Percentiles rank a stretch among this genome's conserved stretches.
These are phyloP conservation scores for Thalpophila matura DNA, from an alignment of 2,888 invertebrate species.

Conservation along the genomic window DNA sequence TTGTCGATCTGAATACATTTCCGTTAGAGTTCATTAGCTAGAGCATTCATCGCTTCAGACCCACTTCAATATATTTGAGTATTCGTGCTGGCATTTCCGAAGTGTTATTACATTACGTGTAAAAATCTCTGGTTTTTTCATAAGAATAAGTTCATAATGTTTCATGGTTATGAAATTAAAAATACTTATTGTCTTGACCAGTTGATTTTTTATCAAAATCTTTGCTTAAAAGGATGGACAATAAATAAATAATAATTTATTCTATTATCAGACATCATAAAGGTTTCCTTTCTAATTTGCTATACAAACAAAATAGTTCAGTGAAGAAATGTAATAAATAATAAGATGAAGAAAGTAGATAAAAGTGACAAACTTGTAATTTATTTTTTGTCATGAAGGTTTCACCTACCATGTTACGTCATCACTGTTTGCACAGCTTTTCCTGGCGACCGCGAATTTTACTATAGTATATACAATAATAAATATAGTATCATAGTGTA, in stretches of 20 bases:
- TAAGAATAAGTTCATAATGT: background rate
- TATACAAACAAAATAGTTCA: background rate
- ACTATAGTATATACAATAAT: no score
- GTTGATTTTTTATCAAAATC: no score
- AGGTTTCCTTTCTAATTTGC: no score
- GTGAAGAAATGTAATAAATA: background rate
- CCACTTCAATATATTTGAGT: slow-evolving; percentile 62
- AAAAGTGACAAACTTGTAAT: slow-evolving; percentile 21
- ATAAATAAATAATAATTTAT: no score
- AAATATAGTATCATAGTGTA: no score
- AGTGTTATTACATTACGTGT: slow-evolving; percentile 44
- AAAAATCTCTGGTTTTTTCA: slow-evolving; percentile 37
- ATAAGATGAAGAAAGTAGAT: background rate
- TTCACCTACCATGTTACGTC: background rate
- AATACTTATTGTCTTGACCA: no score
- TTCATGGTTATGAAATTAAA: background rate
- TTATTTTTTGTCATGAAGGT: slow-evolving; percentile 1
- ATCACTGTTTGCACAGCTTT: background rate
- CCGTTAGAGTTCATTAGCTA: slow-evolving; percentile 60
- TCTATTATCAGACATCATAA: no score
- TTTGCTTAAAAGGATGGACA: no score
- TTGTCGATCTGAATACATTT: slow-evolving; percentile 48
- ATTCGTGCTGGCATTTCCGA: slow-evolving; percentile 62
- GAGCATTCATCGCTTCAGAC: slow-evolving; percentile 55
- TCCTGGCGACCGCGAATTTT: no score